A percentile compares a stretch with the other conserved stretches of the same genome.
Conservation (phyloP, 1,140 invertebrate species). For the Halesus radiatus region DNA sequence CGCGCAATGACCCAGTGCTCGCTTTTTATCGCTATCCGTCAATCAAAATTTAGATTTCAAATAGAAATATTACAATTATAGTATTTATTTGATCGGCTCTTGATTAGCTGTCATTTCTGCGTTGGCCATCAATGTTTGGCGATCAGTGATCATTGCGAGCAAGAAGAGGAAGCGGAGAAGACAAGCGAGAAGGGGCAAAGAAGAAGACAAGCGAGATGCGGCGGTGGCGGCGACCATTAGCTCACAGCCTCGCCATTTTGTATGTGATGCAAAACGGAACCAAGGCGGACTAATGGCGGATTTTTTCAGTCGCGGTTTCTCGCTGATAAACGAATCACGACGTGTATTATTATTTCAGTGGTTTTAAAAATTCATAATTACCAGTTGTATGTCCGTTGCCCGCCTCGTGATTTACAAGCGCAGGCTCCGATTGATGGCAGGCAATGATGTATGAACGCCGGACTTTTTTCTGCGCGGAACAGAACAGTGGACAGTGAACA, state of each 20-base stretch:
- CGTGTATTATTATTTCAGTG: slow-evolving; percentile 55
- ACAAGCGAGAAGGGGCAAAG: slow-evolving; percentile 1
- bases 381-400: slow-evolving; percentile 48
- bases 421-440: slow-evolving; percentile 38
- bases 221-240: neutral
- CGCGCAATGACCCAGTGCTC: neutral
- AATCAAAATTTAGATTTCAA: slow-evolving; percentile 22
- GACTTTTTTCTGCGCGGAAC: neutral
- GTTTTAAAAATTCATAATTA: slow-evolving; percentile 57
- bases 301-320: slow-evolving; percentile 53
- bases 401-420: slow-evolving; percentile 55
- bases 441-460: slow-evolving; percentile 50
- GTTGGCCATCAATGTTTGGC: slow-evolving; percentile 27
- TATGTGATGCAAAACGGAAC: slow-evolving; percentile 49
- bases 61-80: slow-evolving; percentile 44
- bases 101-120: slow-evolving; percentile 43
- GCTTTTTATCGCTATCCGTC: slow-evolving; percentile 32
- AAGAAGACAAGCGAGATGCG: neutral
- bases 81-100: slow-evolving; percentile 43
- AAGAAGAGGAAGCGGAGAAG: slow-evolving; percentile 1
- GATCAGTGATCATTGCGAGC: slow-evolving; percentile 15
- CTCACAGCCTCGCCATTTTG: slow-evolving; percentile 25
- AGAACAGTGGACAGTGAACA: neutral
- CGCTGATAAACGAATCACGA: slow-evolving; percentile 53
- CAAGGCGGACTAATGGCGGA: slow-evolving; percentile 50